A percentile compares a stretch with the other conserved stretches of the same genome.
phyloP scores from a whole-genome alignment of 2,113 vertebrate genomes.

The Leucopternis melanops region DNA sequence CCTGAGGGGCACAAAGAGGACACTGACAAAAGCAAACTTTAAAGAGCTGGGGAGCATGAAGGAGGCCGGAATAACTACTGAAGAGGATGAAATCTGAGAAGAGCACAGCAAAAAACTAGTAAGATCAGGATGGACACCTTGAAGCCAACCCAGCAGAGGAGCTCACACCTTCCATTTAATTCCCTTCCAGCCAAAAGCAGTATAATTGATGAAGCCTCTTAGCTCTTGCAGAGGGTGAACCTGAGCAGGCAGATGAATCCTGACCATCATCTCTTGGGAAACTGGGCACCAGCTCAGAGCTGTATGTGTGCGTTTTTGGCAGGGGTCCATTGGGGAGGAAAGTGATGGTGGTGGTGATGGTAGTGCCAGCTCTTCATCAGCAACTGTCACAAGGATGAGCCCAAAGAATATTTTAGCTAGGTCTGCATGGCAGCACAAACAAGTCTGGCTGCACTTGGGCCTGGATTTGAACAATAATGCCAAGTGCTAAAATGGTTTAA shows the following conservation, averaged over 20 bases:
- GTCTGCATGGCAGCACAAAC: background rate
- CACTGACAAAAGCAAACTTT: background rate
- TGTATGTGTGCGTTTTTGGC: background rate
- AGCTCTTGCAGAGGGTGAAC: background rate
- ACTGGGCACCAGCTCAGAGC: background rate
- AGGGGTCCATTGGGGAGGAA: background rate
- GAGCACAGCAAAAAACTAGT: background rate
- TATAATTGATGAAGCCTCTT: background rate
- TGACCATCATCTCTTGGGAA: background rate
- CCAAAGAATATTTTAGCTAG: background rate
- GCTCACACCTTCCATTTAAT: background rate
- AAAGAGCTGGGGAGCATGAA: background rate
- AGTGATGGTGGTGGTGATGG: background rate
- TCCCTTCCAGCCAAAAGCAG: background rate
- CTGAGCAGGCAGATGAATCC: background rate
- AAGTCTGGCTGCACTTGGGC: background rate
- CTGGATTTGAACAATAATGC: background rate
- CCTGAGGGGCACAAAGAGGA: conserved; percentile 71
- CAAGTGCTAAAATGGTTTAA: background rate
- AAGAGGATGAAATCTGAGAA: conserved; percentile 22
- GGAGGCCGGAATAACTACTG: background rate
- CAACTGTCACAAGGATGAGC: background rate
- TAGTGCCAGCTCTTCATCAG: background rate
- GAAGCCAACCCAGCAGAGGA: background rate
- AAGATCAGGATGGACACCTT: background rate